A percentile compares a stretch with the other conserved stretches of the same genome.
phyloP scores from a whole-genome alignment of 2,888 invertebrate genomes.

The Anagyrus pseudococci region DNA sequence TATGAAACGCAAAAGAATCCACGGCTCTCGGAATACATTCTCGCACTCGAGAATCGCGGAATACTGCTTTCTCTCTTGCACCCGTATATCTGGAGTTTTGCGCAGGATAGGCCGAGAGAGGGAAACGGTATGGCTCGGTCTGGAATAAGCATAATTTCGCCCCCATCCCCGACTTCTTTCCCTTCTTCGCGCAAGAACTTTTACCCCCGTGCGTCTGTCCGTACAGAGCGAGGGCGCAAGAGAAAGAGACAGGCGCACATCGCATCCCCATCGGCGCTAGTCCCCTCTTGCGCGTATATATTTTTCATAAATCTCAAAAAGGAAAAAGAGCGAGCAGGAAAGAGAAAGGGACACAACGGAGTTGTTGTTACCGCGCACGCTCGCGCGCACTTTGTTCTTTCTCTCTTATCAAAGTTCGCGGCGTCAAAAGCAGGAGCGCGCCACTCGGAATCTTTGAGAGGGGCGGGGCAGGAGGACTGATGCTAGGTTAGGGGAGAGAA shows the following conservation, averaged over 20 bases:
- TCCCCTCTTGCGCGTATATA: conserved; percentile 6
- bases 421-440: conserved; percentile 7
- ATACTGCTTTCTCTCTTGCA: too few relatives aligned
- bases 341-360: background rate
- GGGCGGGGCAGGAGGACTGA: too few relatives aligned
- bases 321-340: conserved; percentile 4
- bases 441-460: too few relatives aligned
- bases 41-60: too few relatives aligned
- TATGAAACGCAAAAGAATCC: background rate
- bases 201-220: too few relatives aligned
- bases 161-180: background rate
- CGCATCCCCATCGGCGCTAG: background rate
- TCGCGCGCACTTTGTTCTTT: conserved; percentile 30
- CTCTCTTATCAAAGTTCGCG: conserved; percentile 26
- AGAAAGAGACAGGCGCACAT: too few relatives aligned
- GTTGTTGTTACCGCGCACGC: too few relatives aligned
- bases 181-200: background rate
- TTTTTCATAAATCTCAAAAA: conserved; percentile 31
- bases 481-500: too few relatives aligned
- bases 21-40: too few relatives aligned
- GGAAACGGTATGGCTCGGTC: conserved; percentile 7
- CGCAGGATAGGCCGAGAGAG: too few relatives aligned
- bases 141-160: conserved; percentile 25
- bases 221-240: too few relatives aligned
- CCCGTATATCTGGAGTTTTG: too few relatives aligned